Base-by-base conservation (phyloP, 35 echinoderm and acorn worm genomes). In the Hemicentrotus pulcherrimus region DNA sequence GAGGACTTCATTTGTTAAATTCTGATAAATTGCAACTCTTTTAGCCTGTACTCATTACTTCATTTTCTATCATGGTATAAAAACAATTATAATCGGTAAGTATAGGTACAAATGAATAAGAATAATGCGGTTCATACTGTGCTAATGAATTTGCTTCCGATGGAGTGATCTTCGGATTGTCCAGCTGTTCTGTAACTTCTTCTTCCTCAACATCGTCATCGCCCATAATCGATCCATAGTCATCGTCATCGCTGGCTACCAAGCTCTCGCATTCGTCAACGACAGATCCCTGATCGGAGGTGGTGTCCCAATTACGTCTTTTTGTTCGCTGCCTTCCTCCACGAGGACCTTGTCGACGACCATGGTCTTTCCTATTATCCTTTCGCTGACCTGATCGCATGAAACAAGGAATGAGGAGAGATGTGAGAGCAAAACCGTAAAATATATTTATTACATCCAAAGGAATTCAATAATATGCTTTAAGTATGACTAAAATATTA, bases 231-330 rank as follows among this genome's bases (percentile, higher is more conserved):
- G 88, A 90, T 47, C 32, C 88, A 19, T 14, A 45, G 88, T 90
- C 88, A 24, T 47, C 88, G 4, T 90, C 88, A 32, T 90, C 88
- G 32, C 88, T 90, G 9, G 12, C 88, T 33, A 45, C 14, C 32
- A 90, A 32, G 88, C 88, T 90, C 88, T 90, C 88, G 24, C 88
- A 45, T 90, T 90, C 88, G 24, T 90, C 88, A 5, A 33, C 32
- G 5, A 90, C 46, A 47, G 88, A 90, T n/a, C 88, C 46, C 32
- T 47, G 88, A 90, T 90, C 88, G 88, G 32, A 90, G 19, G 12
- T 90, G 88, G 12, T 90, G 88, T 90, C 46, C 16, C 88, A 30
- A 24, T 9, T 13, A 33, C 46, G 88, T 46, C 31, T 33, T 4
- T 4, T 32, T 88, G 9, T 31, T 31, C 33, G 9, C 33, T 31